Base-by-base conservation (phyloP, 1,140 invertebrate genomes). In the Conus betulinus region DNA sequence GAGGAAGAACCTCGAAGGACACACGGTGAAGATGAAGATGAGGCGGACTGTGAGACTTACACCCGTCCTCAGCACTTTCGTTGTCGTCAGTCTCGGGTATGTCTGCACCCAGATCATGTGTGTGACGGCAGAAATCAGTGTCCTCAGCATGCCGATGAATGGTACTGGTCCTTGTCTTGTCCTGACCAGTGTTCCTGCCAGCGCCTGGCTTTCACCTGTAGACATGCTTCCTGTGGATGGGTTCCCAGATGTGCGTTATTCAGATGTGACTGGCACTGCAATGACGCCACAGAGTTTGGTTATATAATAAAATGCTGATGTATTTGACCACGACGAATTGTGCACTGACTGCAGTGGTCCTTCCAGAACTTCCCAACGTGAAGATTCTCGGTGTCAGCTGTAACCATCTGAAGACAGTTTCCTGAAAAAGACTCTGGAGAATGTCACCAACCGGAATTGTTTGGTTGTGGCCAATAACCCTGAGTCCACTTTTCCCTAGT, bases 121-220 rank as follows among this genome's bases (percentile, higher is more conserved):
- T 85, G 84, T 82, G 84, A 85, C 60, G 84, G 60, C 8, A 11
- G 53, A 13, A 39, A 39, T 60, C 84, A 85, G 60, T 85, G 87
- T 60, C 87, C 74, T n/a, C 74, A 79, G n/a, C 53, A 81, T 17
- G 87, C 82, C 76, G 87, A 87, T 39, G 87, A 87, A 23, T 76
- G 53, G 78, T n/a, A n/a, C 0, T 87, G 87, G 39, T 27, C 23
- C 25, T 53, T 81, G 27, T 27, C 78, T 39, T 87, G 87, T 87
- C 87, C 87, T 81, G 51, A 57, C 55, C 11, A 11, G 7, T 87
- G 87, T 15, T n/a, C 76, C 55, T 87, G 78, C n/a, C 51, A 55
- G 5, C 78, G 87, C 25, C 78, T 82, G 1, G 78, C 57, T 23
- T 63, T 87, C 53, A n/a, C 52, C 25, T 87, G 87, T 63, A 25